Base-by-base conservation (phyloP, 2,113 vertebrate species). In the Phalacrocorax brasilianus region DNA sequence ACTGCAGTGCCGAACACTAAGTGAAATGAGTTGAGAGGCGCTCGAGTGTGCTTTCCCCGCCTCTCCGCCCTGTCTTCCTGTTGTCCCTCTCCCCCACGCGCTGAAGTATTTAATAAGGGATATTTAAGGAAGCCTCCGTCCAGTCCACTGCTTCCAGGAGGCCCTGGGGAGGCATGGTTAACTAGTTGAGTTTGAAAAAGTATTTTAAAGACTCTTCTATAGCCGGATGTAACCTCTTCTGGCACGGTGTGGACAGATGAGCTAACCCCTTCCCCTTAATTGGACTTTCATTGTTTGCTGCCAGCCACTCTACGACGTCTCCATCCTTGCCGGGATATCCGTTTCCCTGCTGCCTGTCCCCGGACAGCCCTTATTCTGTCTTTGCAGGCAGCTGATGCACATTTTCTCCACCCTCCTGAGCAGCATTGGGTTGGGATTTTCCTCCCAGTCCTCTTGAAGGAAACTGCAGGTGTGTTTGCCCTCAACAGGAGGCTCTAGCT, bases 1-100 rank as follows among this genome's bases (percentile, higher is more conserved):
- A 0, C 83, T 44, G 7, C 1, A 3, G 28, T 4, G 1, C 42
- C 2, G 0, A 77, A 14, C 32, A 3, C 9, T 0, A 7, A 10
- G 19, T 11, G 6, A 28, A 62, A 62, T 4, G 19, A 35, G 27
- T 14, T 8, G 38, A 53, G 82, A 23, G 9, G 23, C 20, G 75
- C 44, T 21, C 6, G 26, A 52, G 14, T 2, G 4, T 2, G 11
- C 28, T 67, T 56, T 3, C 30, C 15, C 8, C 3, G 4, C 26
- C 2, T 4, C 17, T 18, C 19, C 3, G 0, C 32, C 62, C 22
- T 0, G 0, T 65, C 55, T 52, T 74, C 52, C 47, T 71, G 14
- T 18, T 6, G 0, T 24, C 12, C 40, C 14, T 76, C 35, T 63
- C 5, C 50, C 35, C 30, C 2, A 3, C 1, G 4, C 0, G 1